These are phyloP conservation scores for Sander lucioperca DNA, from an alignment of 2,113 vertebrate genomes.

Conservation along the genomic window DNA sequence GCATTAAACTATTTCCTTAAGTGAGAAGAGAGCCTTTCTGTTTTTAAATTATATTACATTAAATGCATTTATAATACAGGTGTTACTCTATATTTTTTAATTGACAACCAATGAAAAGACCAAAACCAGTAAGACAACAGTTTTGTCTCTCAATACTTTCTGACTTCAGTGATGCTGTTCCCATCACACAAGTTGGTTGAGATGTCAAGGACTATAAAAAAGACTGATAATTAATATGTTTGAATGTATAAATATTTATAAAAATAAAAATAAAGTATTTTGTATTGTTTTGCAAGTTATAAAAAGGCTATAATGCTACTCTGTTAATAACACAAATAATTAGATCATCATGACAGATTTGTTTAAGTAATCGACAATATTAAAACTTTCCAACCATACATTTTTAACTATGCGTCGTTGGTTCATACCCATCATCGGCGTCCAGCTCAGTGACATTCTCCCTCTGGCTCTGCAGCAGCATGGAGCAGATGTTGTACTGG, in stretches of 20 bases:
- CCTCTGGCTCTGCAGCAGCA: slow-evolving; percentile 89
- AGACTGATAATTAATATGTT: no score
- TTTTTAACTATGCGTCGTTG: background rate
- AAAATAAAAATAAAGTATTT: no score
- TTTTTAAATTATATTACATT: background rate
- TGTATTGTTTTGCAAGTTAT: background rate
- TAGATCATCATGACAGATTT: background rate
- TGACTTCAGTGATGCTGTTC: background rate
- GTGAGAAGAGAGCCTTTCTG: background rate
- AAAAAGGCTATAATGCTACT: background rate
- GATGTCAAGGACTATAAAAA: background rate
- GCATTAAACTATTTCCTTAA: background rate
- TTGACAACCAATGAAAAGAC: background rate
- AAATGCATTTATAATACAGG: background rate
- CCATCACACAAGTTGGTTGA: background rate
- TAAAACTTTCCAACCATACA: background rate
- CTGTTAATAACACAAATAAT: background rate
- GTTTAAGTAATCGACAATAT: background rate
- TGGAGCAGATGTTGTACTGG: slow-evolving; percentile 90
- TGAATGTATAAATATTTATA: no score
- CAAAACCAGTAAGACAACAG: background rate
- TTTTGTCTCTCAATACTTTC: background rate
- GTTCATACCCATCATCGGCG: slow-evolving; percentile 75
- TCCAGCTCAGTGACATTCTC: slow-evolving; percentile 84
- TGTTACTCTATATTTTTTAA: background rate